Evolutionary conservation across 2,113 vertebrate species (phyloP).

Genomic region (Poeciliopsis retropinna): DNA sequence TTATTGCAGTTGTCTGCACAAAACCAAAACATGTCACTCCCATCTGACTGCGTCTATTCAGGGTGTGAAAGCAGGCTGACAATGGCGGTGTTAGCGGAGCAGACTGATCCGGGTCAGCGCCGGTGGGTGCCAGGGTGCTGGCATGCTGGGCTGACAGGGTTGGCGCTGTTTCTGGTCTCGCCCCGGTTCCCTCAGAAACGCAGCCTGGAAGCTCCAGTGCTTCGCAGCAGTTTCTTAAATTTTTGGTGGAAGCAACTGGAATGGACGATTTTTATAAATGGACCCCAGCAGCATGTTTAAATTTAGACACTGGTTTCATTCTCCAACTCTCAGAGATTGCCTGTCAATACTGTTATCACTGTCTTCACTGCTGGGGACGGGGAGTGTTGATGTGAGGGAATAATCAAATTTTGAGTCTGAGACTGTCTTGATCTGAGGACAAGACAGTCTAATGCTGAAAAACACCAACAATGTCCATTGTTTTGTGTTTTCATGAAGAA

Average conservation of each 20-base stretch:
- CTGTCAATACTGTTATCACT: background rate
- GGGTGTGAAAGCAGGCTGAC: constrained; percentile 57
- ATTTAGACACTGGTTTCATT: background rate
- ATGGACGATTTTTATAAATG: background rate
- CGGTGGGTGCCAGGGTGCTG: constrained; percentile 44
- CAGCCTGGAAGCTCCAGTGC: background rate
- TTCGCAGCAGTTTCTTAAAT: background rate
- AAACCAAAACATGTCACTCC: constrained; percentile 70
- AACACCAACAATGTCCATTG: too few species aligned
- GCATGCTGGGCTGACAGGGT: constrained; percentile 34
- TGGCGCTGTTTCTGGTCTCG: constrained; percentile 47
- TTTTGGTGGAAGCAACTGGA: background rate
- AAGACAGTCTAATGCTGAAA: too few species aligned
- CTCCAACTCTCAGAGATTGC: background rate
- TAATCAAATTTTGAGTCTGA: too few species aligned
- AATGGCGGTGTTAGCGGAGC: constrained; percentile 62
- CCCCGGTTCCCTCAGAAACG: constrained; percentile 22
- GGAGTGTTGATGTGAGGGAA: background rate
- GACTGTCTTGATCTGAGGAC: too few species aligned
- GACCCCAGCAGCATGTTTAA: background rate
- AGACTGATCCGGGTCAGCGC: constrained; percentile 48
- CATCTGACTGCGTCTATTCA: constrained; percentile 65
- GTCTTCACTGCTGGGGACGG: background rate
- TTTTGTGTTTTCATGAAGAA: too few species aligned
- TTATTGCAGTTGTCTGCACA: constrained; percentile 75